Conservation (phyloP, 1,140 invertebrate species). For the Pogonomyrmex barbatus region DNA sequence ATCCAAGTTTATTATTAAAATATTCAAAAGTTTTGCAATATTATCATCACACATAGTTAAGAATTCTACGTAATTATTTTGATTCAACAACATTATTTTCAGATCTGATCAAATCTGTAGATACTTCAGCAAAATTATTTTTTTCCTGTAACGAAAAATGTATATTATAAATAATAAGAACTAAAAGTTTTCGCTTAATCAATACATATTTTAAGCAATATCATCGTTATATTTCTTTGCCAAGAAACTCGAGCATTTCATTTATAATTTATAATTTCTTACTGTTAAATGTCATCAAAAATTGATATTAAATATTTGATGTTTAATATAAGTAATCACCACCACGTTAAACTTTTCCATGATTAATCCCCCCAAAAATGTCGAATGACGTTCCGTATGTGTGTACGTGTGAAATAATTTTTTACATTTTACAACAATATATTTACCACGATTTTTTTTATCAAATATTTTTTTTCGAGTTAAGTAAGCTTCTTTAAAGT, state of each 20-base stretch:
- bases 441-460: neutral
- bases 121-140: too few relatives aligned
- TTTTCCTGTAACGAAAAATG: neutral
- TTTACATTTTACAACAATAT: neutral
- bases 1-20: too few relatives aligned
- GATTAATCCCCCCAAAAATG: neutral
- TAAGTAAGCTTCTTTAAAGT: neutral
- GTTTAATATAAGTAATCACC: neutral
- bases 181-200: neutral
- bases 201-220: neutral
- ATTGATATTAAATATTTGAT: neutral
- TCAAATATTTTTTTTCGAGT: neutral
- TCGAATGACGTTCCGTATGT: neutral
- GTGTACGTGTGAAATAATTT: neutral
- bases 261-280: neutral
- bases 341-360: neutral
- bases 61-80: too few relatives aligned
- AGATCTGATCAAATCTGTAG: too few relatives aligned
- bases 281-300: neutral
- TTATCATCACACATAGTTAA: too few relatives aligned
- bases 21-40: too few relatives aligned
- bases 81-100: too few relatives aligned
- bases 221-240: neutral
- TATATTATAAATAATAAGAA: neutral
- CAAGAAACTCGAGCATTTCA: slow-evolving; percentile 1